These are phyloP conservation scores for Podocnemis expansa DNA, from an alignment of 2,113 vertebrate genomes.

Conservation along the genomic window DNA sequence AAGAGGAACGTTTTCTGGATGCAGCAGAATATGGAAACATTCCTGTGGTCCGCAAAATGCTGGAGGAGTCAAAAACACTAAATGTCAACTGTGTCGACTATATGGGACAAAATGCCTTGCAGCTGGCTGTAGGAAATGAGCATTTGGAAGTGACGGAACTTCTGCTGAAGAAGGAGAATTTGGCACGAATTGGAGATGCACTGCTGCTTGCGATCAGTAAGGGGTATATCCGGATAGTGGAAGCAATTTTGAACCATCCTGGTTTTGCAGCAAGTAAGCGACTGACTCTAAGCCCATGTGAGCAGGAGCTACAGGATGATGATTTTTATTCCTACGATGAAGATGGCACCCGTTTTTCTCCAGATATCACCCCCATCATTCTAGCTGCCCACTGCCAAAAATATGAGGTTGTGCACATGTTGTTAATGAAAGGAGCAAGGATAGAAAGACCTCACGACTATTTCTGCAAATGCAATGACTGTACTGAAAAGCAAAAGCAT, in stretches of 20 bases:
- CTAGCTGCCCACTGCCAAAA: conserved; percentile 91
- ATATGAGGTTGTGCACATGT: conserved; percentile 91
- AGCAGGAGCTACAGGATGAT: conserved; percentile 86
- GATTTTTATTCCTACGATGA: conserved; percentile 93
- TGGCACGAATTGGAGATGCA: conserved; percentile 89
- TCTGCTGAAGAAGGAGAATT: conserved; percentile 86
- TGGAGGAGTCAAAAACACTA: conserved; percentile 85
- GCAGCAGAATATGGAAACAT: conserved; percentile 90
- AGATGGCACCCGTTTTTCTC: conserved; percentile 90
- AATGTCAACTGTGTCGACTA: conserved; percentile 89
- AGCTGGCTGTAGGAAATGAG: conserved; percentile 88
- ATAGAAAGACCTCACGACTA: conserved; percentile 91
- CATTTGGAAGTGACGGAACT: conserved; percentile 88
- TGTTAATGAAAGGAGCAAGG: conserved; percentile 85
- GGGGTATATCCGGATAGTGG: conserved; percentile 90
- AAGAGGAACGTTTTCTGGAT: conserved; percentile 87
- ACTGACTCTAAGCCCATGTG: conserved; percentile 86
- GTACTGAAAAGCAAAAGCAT: conserved; percentile 84
- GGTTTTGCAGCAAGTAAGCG: conserved; percentile 84
- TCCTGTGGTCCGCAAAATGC: conserved; percentile 90
- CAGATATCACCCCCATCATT: conserved; percentile 89
- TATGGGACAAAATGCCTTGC: conserved; percentile 87
- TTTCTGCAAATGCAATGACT: conserved; percentile 89
- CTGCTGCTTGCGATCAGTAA: conserved; percentile 91
- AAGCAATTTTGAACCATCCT: conserved; percentile 87